Base-by-base conservation (phyloP, 2,888 invertebrate species). In the Acrobasis suavella region DNA sequence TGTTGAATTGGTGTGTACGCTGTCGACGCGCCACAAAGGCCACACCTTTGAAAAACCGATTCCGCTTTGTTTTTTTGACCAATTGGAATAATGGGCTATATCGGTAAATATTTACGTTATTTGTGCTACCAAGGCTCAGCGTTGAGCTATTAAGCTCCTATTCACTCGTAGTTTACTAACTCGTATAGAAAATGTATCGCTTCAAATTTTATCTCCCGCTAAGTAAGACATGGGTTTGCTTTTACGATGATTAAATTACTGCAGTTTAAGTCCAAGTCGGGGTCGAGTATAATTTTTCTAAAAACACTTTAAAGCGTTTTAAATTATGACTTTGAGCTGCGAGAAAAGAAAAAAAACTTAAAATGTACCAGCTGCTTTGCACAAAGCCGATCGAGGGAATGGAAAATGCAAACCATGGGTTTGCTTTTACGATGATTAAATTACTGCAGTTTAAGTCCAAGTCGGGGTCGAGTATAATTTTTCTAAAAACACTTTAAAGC, bases 211-310 rank as follows among this genome's bases (percentile, higher is more conserved):
- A 46, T 46, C 42, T 42, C 10, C n/a, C 0, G 46, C 46, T 46
- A 46, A 46, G 46, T 46, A 46, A 46, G n/a, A 46, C 46, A 46
- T 14, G 46, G 46, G 46, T 14, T 46, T 46, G n/a, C 46, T 46
- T n/a, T 46, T 46, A 46, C 46, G 46, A 46, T 46, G 46, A 46
- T 46, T 46, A 46, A 46, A 46, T 46, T 46, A 46, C 46, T 46
- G 46, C n/a, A 46, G 46, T 46, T 42, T 46, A 46, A 46, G 46
- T 46, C n/a, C 46, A 46, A 32, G 46, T n/a, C n/a, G 46, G 14
- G 1, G 42, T 42, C 12, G 42, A 1, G 46, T 12, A 32, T 32
- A 14, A 46, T n/a, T 46, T 46, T 3, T 46, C n/a, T 46, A 46
- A 46, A 32, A 46, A 42, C 12, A 42, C 42, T 46, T 2, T n/a